Percentiles rank a stretch among this genome's conserved stretches.
These are phyloP conservation scores for Harpagifer antarcticus DNA, from an alignment of 2,797 vertebrate genomes.

Conservation along the genomic window DNA sequence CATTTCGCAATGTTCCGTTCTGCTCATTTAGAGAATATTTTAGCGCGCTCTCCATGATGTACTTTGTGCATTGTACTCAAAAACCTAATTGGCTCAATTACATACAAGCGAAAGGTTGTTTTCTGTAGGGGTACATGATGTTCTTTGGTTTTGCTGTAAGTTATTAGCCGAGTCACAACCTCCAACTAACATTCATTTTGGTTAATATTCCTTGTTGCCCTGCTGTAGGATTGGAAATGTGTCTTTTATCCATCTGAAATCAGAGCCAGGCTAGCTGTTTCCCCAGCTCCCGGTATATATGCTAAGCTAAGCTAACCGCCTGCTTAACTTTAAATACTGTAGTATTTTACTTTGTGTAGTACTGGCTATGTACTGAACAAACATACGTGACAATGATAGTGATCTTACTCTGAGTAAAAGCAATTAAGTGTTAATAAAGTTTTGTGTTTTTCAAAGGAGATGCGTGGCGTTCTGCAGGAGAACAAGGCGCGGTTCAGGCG, in stretches of 20 bases:
- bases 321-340: background rate
- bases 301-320: background rate
- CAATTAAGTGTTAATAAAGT: background rate
- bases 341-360: background rate
- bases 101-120: constrained; percentile 52
- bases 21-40: constrained; percentile 34
- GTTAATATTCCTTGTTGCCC: constrained; percentile 27
- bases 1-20: constrained; percentile 14
- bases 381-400: background rate
- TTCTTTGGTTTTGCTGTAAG: constrained; percentile 43
- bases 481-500: constrained; percentile 80
- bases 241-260: constrained; percentile 19
- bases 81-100: constrained; percentile 63
- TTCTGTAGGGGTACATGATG: constrained; percentile 56
- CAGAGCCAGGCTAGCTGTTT: background rate
- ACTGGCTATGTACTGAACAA: too few species aligned
- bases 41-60: background rate
- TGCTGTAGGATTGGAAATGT: constrained; percentile 5
- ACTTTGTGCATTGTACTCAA: constrained; percentile 39
- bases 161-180: constrained; percentile 41
- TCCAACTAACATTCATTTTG: constrained; percentile 38
- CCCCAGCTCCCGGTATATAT: background rate
- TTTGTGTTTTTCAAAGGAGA: constrained; percentile 78
- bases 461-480: constrained; percentile 76
- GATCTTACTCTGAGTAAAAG: background rate